These are phyloP conservation scores for Rhynchotus rufescens DNA, from an alignment of 2,797 vertebrate genomes.

Conservation along the genomic window DNA sequence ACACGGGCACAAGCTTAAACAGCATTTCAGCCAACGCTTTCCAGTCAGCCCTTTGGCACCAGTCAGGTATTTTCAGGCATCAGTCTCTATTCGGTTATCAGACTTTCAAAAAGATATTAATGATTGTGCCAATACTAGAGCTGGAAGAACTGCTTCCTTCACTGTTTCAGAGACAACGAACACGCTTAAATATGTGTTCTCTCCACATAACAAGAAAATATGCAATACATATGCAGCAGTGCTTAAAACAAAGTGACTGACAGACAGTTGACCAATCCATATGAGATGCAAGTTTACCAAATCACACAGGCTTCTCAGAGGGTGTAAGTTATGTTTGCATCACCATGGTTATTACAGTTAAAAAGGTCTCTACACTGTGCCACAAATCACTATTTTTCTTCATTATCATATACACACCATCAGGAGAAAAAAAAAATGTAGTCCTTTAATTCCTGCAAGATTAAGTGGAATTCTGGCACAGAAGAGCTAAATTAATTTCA, in stretches of 20 bases:
- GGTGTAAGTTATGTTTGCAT: slow-evolving; percentile 1
- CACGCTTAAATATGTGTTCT: not conserved
- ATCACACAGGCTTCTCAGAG: not conserved
- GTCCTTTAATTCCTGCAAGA: not conserved
- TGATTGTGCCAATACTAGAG: slow-evolving; percentile 3
- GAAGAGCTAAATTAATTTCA: not conserved
- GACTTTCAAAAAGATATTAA: not conserved
- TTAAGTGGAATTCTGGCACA: not conserved
- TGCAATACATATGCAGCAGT: not conserved
- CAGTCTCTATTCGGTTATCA: not conserved
- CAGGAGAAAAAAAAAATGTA: not conserved
- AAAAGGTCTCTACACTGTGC: not conserved
- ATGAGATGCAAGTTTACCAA: not conserved
- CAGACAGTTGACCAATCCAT: not conserved
- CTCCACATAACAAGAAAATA: not conserved
- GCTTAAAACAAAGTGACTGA: not conserved
- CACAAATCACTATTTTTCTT: not conserved
- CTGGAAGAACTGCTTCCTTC: not conserved
- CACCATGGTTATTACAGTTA: not conserved
- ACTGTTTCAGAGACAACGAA: not conserved
- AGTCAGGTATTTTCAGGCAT: not conserved
- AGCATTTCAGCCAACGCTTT: slow-evolving; percentile 19
- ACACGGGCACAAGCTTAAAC: not conserved
- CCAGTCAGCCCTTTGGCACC: slow-evolving; percentile 9
- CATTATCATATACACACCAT: not conserved